A percentile compares a stretch with the other conserved stretches of the same genome.
These are phyloP conservation scores for Spodoptera litura DNA, from an alignment of 1,140 invertebrate species.

Conservation along the genomic window DNA sequence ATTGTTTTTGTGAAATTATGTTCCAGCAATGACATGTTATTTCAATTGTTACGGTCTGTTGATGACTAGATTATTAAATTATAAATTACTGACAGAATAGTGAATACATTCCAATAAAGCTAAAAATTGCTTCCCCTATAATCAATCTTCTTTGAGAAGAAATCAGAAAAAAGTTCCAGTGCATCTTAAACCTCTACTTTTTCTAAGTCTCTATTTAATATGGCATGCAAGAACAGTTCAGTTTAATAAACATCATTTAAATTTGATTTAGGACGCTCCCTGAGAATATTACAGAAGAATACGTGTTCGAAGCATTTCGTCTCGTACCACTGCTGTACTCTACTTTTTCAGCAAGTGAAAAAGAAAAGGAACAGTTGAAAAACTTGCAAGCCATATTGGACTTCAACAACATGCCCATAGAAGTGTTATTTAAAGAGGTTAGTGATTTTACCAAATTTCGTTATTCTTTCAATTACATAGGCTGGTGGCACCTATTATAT, in stretches of 20 bases:
- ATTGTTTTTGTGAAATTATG: no score
- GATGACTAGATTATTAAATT: no score
- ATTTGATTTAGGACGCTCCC: constrained; percentile 62
- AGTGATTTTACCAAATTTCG: constrained; percentile 35
- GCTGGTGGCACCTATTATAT: no score
- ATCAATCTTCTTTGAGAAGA: no score
- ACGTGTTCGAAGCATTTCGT: constrained; percentile 67
- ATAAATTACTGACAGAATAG: no score
- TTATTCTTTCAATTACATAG: no score
- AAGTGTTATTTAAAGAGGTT: constrained; percentile 68
- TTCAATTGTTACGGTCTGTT: no score
- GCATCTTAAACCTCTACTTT: background rate
- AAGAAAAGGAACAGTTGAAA: constrained; percentile 60
- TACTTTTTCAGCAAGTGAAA: constrained; percentile 39
- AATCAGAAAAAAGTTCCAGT: no score
- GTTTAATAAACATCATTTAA: background rate
- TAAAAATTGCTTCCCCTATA: no score
- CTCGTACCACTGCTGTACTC: constrained; percentile 70
- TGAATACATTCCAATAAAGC: no score
- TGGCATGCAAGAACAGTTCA: background rate
- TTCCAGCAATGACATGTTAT: no score
- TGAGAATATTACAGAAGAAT: constrained; percentile 65
- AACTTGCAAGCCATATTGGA: constrained; percentile 74
- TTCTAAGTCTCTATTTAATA: no score
- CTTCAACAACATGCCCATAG: constrained; percentile 70